A percentile compares a stretch with the other conserved stretches of the same genome.
These are phyloP conservation scores for Centrocercus urophasianus DNA, from an alignment of 2,113 vertebrate species.

Conservation along the genomic window DNA sequence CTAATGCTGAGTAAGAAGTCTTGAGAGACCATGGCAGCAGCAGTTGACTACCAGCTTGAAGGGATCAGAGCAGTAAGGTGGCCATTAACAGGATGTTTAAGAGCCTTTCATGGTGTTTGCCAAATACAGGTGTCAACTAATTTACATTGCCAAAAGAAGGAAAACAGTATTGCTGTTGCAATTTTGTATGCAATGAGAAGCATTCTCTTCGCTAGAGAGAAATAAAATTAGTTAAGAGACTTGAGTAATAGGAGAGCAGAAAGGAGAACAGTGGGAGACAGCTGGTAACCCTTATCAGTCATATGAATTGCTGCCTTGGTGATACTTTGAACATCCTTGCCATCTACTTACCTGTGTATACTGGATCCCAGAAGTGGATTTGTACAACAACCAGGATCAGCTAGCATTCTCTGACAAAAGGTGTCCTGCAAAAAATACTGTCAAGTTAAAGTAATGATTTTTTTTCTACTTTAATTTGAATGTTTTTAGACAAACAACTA, in stretches of 20 bases:
- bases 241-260: not conserved
- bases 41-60: not conserved
- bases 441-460: accelerated
- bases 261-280: not conserved
- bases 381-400: not conserved
- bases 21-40: not conserved
- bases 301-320: not conserved
- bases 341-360: not conserved
- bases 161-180: not conserved
- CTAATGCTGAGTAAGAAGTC: not conserved
- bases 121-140: not conserved
- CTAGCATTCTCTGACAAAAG: not conserved
- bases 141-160: not conserved
- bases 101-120: not conserved
- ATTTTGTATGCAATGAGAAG: not conserved
- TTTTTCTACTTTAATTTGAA: not conserved
- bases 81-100: not conserved
- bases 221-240: not conserved
- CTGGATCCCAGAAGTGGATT: not conserved
- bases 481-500: not conserved
- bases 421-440: not conserved
- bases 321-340: not conserved
- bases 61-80: not conserved
- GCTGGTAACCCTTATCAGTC: not conserved
- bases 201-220: not conserved